phyloP scores from a whole-genome alignment of 1,140 invertebrate genomes.

The honey bee (Apis mellifera) region DNA sequence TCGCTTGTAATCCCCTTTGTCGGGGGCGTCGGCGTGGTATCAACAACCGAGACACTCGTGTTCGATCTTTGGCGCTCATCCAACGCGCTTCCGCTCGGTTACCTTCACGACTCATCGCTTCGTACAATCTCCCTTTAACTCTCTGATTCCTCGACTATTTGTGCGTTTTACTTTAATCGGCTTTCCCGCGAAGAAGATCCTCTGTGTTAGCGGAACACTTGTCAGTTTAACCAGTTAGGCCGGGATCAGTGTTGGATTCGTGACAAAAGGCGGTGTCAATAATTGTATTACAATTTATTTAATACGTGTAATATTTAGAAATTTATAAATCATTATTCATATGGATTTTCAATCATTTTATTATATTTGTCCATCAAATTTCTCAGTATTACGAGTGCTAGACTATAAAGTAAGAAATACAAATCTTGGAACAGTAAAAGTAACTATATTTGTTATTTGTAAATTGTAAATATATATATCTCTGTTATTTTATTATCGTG shows the following conservation, averaged over 20 bases:
- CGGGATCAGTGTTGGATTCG: background rate
- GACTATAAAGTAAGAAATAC: too few relatives aligned
- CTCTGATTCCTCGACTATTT: conserved; percentile 19
- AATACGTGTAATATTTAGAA: too few relatives aligned
- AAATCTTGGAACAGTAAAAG: too few relatives aligned
- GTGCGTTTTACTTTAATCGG: conserved; percentile 33
- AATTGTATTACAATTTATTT: too few relatives aligned
- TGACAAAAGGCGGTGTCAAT: too few relatives aligned
- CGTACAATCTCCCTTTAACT: conserved; percentile 20
- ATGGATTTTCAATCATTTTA: too few relatives aligned
- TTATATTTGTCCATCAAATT: too few relatives aligned
- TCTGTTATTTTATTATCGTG: too few relatives aligned
- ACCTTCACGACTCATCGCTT: conserved; percentile 57
- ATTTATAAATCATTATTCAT: too few relatives aligned
- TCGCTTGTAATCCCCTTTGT: conserved; percentile 46
- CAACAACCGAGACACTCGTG: conserved; percentile 53
- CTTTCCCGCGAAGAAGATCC: background rate
- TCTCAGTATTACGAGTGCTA: too few relatives aligned
- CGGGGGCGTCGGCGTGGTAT: conserved; percentile 28
- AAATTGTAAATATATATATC: too few relatives aligned
- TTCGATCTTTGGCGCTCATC: conserved; percentile 59
- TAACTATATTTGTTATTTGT: too few relatives aligned
- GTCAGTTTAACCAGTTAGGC: background rate
- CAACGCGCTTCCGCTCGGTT: conserved; percentile 56
- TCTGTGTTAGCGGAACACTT: conserved; percentile 5